Base-by-base conservation (phyloP, 2,113 vertebrate genomes). In the Mobula hypostoma region DNA sequence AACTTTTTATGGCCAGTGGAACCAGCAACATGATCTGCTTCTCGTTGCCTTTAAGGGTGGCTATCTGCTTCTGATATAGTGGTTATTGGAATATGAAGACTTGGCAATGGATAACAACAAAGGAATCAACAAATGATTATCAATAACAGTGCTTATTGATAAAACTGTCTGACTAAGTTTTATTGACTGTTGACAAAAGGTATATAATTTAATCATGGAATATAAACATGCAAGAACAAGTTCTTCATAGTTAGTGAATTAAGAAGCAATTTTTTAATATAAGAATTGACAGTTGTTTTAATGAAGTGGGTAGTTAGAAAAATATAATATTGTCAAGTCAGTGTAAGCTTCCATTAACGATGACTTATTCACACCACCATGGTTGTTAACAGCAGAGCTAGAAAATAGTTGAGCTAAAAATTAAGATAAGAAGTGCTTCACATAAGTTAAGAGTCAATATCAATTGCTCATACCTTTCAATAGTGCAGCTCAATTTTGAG, bases 261-360 rank as follows among this genome's bases (percentile, higher is more conserved):
- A 72, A 93, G 40, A 68, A 74, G 70, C 48, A 70, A 72, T 29
- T 92, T 88, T 91, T 74, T 29, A 93, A 93, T 72, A 2, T 72
- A 93, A 56, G 24, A 56, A 27, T 8, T 93, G 68, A 93, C 91
- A 93, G 91, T 56, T 56, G 1, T 40, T 93, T 72, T 76, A 29
- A 74, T 74, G 7, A 93, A 74, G 91, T 56, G 91, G 36, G 91
- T 56, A 56, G 70, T 74, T 56, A 32, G 21, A 29, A 93, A 93
- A 27, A 9, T 70, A 90, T 91, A 19, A 36, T 21, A 66, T 90
- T 48, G 56, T 74, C 2, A 93, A 74, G 91, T 93, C 21, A 72
- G 7, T 27, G 70, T 56, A 56, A 68, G 48, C 21, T 27, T 93
- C 9, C 48, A 40, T 74, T 70, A 93, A 56, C 14, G 66, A 6